phyloP scores from a whole-genome alignment of 2,113 vertebrate species.

The Pluvialis apricaria region DNA sequence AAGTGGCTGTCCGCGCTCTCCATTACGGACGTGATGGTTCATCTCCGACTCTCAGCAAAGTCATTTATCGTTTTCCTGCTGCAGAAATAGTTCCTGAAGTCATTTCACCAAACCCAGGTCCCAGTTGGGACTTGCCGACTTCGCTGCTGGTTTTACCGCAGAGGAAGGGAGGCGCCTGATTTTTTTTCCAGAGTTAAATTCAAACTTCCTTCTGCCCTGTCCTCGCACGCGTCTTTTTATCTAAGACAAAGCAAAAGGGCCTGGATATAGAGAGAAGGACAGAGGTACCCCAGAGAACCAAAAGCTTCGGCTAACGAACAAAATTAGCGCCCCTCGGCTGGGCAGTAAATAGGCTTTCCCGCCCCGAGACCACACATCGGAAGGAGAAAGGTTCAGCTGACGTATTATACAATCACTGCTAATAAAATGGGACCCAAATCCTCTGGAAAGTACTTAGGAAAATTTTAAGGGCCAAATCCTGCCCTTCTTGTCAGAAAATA shows the following conservation, averaged over 20 bases:
- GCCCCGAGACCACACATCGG: fast-evolving
- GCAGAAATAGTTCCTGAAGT: not conserved
- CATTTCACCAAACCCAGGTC: not conserved
- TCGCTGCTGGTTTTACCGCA: not conserved
- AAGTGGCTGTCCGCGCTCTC: not conserved
- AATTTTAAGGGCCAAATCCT: not conserved
- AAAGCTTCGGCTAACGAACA: not conserved
- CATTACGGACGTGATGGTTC: not conserved
- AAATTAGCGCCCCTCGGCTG: not conserved
- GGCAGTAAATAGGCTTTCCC: not conserved
- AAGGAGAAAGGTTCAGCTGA: not conserved
- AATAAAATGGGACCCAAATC: not conserved
- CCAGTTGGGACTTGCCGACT: not conserved
- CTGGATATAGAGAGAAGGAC: not conserved
- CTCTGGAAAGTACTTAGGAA: not conserved
- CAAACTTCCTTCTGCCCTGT: not conserved
- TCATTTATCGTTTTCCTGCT: not conserved
- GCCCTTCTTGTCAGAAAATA: not conserved
- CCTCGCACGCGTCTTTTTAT: not conserved
- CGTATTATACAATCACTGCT: not conserved
- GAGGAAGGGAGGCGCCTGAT: not conserved
- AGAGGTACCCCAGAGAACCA: not conserved
- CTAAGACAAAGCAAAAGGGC: not conserved
- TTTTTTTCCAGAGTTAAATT: not conserved
- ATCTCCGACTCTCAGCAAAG: not conserved